Evolutionary conservation across 2,113 vertebrate genomes (phyloP), one percentile per base, ranked within the genome.

Genomic region (Thalassarche chlororhynchos): DNA sequence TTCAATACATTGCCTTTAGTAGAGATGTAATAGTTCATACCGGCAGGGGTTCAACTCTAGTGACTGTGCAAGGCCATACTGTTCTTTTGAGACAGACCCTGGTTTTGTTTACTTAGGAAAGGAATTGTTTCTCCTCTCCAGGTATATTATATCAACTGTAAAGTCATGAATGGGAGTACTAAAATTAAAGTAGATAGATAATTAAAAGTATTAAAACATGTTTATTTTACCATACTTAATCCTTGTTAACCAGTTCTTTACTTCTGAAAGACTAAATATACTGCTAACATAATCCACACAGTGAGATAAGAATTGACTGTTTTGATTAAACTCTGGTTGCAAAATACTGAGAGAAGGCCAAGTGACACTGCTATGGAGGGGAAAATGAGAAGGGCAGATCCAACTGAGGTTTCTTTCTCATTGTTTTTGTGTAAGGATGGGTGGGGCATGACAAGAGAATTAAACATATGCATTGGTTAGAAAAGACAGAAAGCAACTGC

Each of bases 301-400:
- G 68, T 17, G 57, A 93, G 52, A 17, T 40, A 66, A 75, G 55
- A 79, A 70, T 3, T 12, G 44, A 40, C 31, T 49, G 61, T n/a
- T 89, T 62, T 62, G 42, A 24, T 93, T 93, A 61, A 94, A 65
- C 11, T 58, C 38, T 21, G n/a, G 20, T 55, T 86, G 55, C 84
- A 51, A 51, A 76, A 44, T 46, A 52, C 28, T 25, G 61, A 34
- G 52, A 68, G 57, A 36, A 38, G 52, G 78, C 42, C 17, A 70
- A 75, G 57, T 77, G 31, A 58, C 0, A 1, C 28, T 31, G 36
- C 16, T 47, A 13, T 2, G 0, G 29, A 58, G 18, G 23, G 29
- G 9, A 44, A 87, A 61, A 31, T 15, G 15, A 82, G 69, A 55
- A 62, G 29, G 49, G 26, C 70, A 90, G 20, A 46, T 84, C 2